Percentiles rank a stretch among this genome's conserved stretches.
phyloP scores from a whole-genome alignment of 2,797 vertebrate genomes.

The Schizopygopsis malacanthus region DNA sequence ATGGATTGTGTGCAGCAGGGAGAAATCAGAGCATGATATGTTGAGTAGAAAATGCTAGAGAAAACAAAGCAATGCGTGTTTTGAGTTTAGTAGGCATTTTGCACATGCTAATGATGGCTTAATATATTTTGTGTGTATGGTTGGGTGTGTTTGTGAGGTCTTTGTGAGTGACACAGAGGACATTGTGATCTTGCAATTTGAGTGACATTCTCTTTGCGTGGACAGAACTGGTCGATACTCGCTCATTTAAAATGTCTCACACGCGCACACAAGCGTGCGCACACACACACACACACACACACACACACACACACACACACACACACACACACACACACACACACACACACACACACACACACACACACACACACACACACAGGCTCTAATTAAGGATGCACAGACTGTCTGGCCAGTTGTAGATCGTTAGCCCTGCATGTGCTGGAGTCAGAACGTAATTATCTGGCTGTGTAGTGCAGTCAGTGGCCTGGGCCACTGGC shows the following conservation, averaged over 20 bases:
- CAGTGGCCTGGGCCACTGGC: background rate
- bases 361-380: background rate
- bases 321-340: constrained; percentile 19
- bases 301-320: constrained; percentile 17
- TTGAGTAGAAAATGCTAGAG: background rate
- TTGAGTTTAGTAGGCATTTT: background rate
- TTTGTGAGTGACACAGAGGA: constrained; percentile 21
- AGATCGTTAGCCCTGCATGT: constrained; percentile 21
- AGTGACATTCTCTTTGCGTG: constrained; percentile 36
- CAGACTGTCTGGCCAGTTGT: constrained; percentile 32
- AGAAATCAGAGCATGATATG: background rate
- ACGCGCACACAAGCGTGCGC: constrained; percentile 5
- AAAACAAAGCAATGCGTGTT: background rate
- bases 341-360: constrained; percentile 5
- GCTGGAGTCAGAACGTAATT: constrained; percentile 24
- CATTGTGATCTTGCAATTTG: constrained; percentile 22
- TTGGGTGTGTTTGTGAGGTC: background rate
- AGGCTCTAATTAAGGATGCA: constrained; percentile 24
- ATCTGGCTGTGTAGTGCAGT: constrained; percentile 20
- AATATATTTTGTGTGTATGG: background rate
- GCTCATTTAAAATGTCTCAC: constrained; percentile 9
- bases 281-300: constrained; percentile 6
- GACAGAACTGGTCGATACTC: constrained; percentile 30
- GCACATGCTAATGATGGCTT: background rate
- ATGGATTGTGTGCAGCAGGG: background rate